A percentile compares a stretch with the other conserved stretches of the same genome.
These are phyloP conservation scores for Cinclus mexicanus DNA, from an alignment of 2,113 vertebrate species.

Conservation along the genomic window DNA sequence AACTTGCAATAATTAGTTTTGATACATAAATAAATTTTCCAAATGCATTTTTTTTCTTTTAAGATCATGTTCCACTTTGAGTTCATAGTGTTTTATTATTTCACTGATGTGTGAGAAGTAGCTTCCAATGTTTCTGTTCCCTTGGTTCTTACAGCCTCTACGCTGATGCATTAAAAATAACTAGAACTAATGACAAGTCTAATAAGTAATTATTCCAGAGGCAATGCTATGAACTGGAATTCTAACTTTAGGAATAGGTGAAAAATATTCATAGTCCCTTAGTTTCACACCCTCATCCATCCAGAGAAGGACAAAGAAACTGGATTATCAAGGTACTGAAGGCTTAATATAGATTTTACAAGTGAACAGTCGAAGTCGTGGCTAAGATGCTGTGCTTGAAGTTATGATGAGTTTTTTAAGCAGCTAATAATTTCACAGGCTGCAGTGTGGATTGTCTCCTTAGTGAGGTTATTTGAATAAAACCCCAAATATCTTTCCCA, in stretches of 20 bases:
- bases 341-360: background rate
- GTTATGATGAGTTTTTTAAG: background rate
- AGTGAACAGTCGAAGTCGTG: background rate
- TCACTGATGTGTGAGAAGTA: slow-evolving; percentile 2
- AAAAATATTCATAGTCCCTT: background rate
- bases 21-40: slow-evolving; percentile 75
- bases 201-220: background rate
- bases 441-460: background rate
- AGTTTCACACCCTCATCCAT: background rate
- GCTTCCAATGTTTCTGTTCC: background rate
- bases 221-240: background rate
- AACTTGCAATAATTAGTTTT: slow-evolving; percentile 76
- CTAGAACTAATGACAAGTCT: slow-evolving; percentile 1
- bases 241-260: background rate
- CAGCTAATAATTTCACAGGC: background rate
- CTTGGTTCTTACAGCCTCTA: background rate
- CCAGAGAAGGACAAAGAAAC: background rate
- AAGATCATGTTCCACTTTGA: slow-evolving; percentile 46
- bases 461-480: background rate
- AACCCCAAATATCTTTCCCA: background rate
- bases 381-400: background rate
- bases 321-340: background rate
- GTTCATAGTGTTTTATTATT: slow-evolving; percentile 46
- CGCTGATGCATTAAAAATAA: background rate
- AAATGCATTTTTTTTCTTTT: slow-evolving; percentile 68